These are phyloP conservation scores for Neosilurus mollespiculum DNA, from an alignment of 2,797 vertebrate species.

Conservation along the genomic window DNA sequence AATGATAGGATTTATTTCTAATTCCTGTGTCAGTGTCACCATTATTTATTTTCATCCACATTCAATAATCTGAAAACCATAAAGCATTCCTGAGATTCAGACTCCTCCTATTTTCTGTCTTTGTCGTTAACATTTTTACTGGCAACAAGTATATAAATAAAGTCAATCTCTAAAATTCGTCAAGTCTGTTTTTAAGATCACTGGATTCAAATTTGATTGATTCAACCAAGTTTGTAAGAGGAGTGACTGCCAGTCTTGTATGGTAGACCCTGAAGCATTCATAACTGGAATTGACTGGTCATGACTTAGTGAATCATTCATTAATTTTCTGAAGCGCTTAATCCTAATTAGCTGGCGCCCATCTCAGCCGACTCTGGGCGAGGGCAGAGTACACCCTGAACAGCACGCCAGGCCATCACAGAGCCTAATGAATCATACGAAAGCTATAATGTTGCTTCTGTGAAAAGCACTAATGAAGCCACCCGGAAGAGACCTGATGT, in stretches of 20 bases:
- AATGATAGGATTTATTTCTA: too few relatives aligned
- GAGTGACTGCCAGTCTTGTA: not conserved
- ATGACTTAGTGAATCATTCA: not conserved
- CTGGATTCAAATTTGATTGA: not conserved
- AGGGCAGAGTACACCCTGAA: too few relatives aligned
- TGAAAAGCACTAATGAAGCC: not conserved
- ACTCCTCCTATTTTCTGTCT: not conserved
- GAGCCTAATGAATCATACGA: not conserved
- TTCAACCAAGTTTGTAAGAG: not conserved
- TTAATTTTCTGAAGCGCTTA: too few relatives aligned
- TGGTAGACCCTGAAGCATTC: conserved; percentile 1
- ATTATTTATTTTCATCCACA: too few relatives aligned
- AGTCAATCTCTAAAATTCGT: not conserved
- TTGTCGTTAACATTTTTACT: not conserved
- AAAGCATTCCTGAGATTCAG: not conserved
- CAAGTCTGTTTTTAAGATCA: not conserved
- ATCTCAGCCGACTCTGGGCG: too few relatives aligned
- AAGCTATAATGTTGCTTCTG: not conserved
- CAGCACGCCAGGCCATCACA: too few relatives aligned
- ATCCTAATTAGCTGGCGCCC: too few relatives aligned
- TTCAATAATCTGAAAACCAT: not conserved
- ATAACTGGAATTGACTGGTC: too few relatives aligned
- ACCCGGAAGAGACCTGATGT: not conserved
- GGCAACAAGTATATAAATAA: not conserved
- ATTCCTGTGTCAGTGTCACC: too few relatives aligned